Conservation (phyloP, 2,888 invertebrate genomes). For the Aphidoletes aphidimyza region DNA sequence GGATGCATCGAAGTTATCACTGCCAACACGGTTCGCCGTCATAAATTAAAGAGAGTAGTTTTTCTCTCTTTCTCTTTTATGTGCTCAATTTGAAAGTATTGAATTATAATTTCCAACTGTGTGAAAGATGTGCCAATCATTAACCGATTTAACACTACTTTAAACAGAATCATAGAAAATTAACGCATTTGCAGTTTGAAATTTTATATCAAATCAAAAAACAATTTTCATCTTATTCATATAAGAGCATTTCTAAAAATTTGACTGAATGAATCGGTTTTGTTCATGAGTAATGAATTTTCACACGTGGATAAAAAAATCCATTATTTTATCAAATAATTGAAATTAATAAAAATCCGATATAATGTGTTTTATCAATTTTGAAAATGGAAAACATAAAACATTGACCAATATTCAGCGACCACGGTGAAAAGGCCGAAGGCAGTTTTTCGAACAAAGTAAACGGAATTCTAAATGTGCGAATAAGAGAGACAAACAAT, state of each 20-base stretch:
- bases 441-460: too few species aligned
- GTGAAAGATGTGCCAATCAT: constrained; percentile 13
- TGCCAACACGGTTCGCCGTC: neutral
- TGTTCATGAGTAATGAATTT: constrained; percentile 16
- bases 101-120: neutral
- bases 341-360: too few species aligned
- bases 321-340: too few species aligned
- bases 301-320: too few species aligned
- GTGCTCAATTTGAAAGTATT: neutral
- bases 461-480: neutral
- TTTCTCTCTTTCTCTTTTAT: neutral
- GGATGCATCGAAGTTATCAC: constrained; percentile 24
- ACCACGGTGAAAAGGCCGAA: too few species aligned
- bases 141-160: neutral
- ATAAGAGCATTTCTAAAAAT: too few species aligned
- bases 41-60: neutral
- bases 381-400: too few species aligned
- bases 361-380: too few species aligned
- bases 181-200: constrained; percentile 1
- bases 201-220: neutral
- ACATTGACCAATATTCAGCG: too few species aligned
- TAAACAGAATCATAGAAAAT: neutral
- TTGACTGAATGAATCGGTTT: neutral
- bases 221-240: neutral
- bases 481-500: neutral